Evolutionary conservation across 2,797 vertebrate genomes (phyloP).

Genomic region (Echiichthys vipera): DNA sequence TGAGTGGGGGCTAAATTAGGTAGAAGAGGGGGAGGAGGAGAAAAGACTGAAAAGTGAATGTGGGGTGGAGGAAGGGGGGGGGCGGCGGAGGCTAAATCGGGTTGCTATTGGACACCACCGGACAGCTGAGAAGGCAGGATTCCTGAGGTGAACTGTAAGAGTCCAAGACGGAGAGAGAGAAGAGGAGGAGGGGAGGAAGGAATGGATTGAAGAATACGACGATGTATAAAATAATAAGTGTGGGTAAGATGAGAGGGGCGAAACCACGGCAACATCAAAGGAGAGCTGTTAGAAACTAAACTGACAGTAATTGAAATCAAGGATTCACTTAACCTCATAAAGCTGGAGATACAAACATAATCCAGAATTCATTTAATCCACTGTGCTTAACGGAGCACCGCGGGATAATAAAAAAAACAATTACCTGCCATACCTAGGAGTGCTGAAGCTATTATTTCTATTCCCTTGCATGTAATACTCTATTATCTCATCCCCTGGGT

Average conservation of each 20-base stretch:
- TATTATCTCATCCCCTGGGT: slow-evolving; percentile 24
- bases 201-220: slow-evolving; percentile 48
- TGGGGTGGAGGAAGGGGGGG: slow-evolving; percentile 23
- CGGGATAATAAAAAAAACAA: slow-evolving; percentile 3
- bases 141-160: slow-evolving; percentile 77
- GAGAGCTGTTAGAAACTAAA: not conserved
- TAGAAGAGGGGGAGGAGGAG: slow-evolving; percentile 20
- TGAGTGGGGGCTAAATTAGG: slow-evolving; percentile 47
- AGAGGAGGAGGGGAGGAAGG: slow-evolving; percentile 42
- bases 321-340: slow-evolving; percentile 20
- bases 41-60: not conserved
- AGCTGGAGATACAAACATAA: slow-evolving; percentile 16
- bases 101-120: slow-evolving; percentile 80
- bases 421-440: slow-evolving; percentile 1
- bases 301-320: slow-evolving; percentile 17
- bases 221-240: slow-evolving; percentile 43
- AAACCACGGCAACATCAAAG: slow-evolving; percentile 19
- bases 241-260: slow-evolving; percentile 18
- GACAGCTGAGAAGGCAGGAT: slow-evolving; percentile 86
- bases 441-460: not conserved
- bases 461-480: slow-evolving; percentile 3
- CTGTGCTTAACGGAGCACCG: not conserved
- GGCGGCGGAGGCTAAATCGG: slow-evolving; percentile 79
- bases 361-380: slow-evolving; percentile 25
- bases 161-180: slow-evolving; percentile 61